A percentile compares a stretch with the other conserved stretches of the same genome.
Evolutionary conservation across 2,888 invertebrate species (phyloP).

Genomic region (Amiota mariae): DNA sequence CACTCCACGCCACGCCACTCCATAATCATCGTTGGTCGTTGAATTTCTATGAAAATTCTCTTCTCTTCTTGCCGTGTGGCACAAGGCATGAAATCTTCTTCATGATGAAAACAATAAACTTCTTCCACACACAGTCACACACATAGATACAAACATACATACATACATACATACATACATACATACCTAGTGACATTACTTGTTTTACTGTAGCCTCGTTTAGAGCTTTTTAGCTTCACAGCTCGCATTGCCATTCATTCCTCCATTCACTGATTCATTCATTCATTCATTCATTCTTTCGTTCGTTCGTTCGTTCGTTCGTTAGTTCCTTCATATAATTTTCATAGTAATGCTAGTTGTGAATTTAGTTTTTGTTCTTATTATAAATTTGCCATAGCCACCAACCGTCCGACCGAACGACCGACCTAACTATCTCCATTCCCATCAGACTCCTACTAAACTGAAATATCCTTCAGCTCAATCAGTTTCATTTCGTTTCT

Average conservation of each 20-base stretch:
- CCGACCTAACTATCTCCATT: no score
- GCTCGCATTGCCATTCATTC: no score
- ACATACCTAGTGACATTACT: no score
- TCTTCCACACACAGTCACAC: background rate
- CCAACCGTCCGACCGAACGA: no score
- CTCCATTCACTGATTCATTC: background rate
- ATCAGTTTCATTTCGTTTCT: background rate
- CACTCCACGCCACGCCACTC: no score
- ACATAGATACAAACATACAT: slow-evolving; percentile 23
- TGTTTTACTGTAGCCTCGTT: no score
- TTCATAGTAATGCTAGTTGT: background rate
- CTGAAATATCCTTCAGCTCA: background rate
- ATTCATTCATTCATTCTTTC: background rate
- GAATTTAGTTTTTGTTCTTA: background rate
- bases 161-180: no score
- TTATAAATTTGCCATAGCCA: background rate
- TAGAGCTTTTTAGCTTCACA: no score
- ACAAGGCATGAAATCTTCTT: slow-evolving; percentile 20
- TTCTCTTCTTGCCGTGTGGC: background rate
- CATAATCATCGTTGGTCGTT: no score
- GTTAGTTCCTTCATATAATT: background rate
- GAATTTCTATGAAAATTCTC: no score
- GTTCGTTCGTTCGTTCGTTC: background rate
- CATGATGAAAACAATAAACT: slow-evolving; percentile 44
- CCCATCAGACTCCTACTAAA: no score